phyloP scores from a whole-genome alignment of 2,888 invertebrate species.

The Torymus aiolomorphi region DNA sequence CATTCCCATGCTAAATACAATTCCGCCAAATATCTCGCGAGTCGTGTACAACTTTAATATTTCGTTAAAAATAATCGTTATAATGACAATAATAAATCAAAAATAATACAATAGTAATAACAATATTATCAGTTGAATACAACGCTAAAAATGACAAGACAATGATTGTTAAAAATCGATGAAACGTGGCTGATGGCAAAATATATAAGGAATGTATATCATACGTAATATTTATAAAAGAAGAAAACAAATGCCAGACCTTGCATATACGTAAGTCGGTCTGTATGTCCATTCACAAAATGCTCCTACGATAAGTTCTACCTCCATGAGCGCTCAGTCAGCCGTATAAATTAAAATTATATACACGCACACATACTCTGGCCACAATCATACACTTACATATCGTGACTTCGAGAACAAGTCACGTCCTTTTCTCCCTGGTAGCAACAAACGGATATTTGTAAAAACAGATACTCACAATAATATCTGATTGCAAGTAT shows the following conservation, averaged over 20 bases:
- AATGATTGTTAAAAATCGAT: conserved; percentile 45
- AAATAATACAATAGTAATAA: conserved; percentile 36
- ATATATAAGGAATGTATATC: conserved; percentile 50
- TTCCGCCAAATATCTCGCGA: conserved; percentile 43
- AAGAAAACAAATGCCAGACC: conserved; percentile 23
- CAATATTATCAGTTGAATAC: conserved; percentile 37
- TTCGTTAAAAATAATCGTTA: conserved; percentile 42
- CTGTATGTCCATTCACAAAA: conserved; percentile 33
- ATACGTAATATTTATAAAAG: conserved; percentile 2
- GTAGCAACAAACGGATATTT: conserved; percentile 25
- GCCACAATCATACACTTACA: conserved; percentile 42
- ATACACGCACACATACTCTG: conserved; percentile 52
- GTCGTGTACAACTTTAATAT: conserved; percentile 51
- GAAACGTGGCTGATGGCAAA: conserved; percentile 52
- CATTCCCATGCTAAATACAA: conserved; percentile 55
- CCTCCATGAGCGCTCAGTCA: conserved; percentile 51
- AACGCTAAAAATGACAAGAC: conserved; percentile 51
- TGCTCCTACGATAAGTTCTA: conserved; percentile 41
- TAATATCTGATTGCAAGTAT: not conserved
- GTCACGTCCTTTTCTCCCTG: conserved; percentile 28
- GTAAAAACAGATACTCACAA: not conserved
- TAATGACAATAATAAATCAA: conserved; percentile 16
- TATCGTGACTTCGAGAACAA: conserved; percentile 26
- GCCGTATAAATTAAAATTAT: conserved; percentile 57
- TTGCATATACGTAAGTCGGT: conserved; percentile 8